Evolutionary conservation across 2,888 invertebrate genomes (phyloP).

Genomic region (Bombylius discolor): DNA sequence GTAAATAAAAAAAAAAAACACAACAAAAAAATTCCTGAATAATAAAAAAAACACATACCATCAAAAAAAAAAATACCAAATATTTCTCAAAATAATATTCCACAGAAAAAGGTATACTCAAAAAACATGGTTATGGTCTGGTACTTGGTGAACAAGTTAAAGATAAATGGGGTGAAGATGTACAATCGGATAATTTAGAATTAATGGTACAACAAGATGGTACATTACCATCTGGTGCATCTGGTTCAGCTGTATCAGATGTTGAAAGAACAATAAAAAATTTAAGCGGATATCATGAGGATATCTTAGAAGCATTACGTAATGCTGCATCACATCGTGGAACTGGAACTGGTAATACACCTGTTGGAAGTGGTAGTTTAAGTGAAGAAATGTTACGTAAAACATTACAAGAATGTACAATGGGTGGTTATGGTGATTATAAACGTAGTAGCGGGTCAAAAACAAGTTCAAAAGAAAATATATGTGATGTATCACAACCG

Average conservation of each 20-base stretch:
- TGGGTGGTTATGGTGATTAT: conserved; percentile 44
- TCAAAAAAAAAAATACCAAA: conserved; percentile 29
- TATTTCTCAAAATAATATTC: conserved; percentile 32
- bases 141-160: conserved; percentile 56
- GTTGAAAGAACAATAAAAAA: conserved; percentile 80
- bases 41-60: neutral
- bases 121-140: conserved; percentile 69
- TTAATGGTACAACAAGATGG: conserved; percentile 55
- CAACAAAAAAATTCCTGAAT: neutral
- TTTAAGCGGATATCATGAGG: conserved; percentile 84
- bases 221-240: conserved; percentile 46
- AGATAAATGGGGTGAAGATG: conserved; percentile 62
- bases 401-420: conserved; percentile 48
- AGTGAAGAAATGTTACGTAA: conserved; percentile 57
- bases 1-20: neutral
- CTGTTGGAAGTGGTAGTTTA: conserved; percentile 50
- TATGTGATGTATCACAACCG: conserved; percentile 56
- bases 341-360: conserved; percentile 44
- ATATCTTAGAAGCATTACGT: conserved; percentile 78
- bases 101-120: conserved; percentile 84
- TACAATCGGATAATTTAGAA: conserved; percentile 57
- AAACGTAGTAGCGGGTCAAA: conserved; percentile 44
- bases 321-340: conserved; percentile 64
- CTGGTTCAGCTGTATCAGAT: conserved; percentile 52
- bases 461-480: conserved; percentile 56